Percentiles rank a stretch among this genome's conserved stretches.
Evolutionary conservation across 2,888 invertebrate genomes (phyloP).

Genomic region (Stenoptilia bipunctidactyla): DNA sequence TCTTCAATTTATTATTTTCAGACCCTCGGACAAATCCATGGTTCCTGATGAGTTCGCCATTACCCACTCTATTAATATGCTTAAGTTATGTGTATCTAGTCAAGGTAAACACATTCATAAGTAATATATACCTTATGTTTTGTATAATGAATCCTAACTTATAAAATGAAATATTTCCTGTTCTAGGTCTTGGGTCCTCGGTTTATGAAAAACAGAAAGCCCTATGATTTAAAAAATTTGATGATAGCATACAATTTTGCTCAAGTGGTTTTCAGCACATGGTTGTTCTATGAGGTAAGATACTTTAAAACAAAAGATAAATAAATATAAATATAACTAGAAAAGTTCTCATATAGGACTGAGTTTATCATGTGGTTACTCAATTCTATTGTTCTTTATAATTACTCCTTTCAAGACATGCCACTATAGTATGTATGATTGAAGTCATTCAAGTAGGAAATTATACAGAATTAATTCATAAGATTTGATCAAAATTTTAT

Average conservation of each 20-base stretch:
- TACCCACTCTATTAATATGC: constrained; percentile 92
- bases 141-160: neutral
- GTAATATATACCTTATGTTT: neutral
- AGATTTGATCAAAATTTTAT: too few species aligned
- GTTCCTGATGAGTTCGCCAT: constrained; percentile 94
- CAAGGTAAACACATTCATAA: constrained; percentile 69
- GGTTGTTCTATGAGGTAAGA: constrained; percentile 92
- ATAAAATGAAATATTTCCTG: constrained; percentile 9
- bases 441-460: too few species aligned
- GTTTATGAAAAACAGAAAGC: constrained; percentile 93
- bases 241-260: constrained; percentile 86
- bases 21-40: constrained; percentile 91
- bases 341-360: too few species aligned
- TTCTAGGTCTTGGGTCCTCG: constrained; percentile 85
- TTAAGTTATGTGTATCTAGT: constrained; percentile 90
- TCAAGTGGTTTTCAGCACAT: constrained; percentile 92
- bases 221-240: constrained; percentile 83
- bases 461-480: too few species aligned
- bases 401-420: constrained; percentile 7
- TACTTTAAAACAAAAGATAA: too few species aligned
- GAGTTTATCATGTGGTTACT: constrained; percentile 19
- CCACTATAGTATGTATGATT: neutral
- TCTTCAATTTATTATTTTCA: too few species aligned
- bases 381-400: constrained; percentile 28
- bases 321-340: too few species aligned